Conservation (phyloP, 2,888 invertebrate species). For the Macrosiphum euphorbiae region DNA sequence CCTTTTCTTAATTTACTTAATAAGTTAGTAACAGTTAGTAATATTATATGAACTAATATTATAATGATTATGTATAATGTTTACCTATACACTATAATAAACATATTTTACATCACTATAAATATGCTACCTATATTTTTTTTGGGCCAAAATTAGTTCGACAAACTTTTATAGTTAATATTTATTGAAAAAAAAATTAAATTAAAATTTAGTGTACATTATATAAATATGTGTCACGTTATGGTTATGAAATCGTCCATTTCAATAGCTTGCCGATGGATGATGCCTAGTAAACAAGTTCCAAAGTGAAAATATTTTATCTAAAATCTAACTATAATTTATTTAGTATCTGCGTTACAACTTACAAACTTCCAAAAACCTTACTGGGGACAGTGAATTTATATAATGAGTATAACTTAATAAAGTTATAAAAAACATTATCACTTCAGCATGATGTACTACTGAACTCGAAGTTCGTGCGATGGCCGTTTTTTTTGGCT, state of each 20-base stretch:
- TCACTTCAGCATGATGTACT: neutral
- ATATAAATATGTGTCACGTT: neutral
- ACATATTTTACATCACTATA: neutral
- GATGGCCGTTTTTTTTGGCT: neutral
- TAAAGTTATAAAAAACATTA: neutral
- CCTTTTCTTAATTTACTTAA: neutral
- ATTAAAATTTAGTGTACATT: neutral
- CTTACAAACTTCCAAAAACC: neutral
- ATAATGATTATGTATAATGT: neutral
- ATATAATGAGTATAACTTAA: neutral
- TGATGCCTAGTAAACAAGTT: neutral
- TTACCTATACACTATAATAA: neutral
- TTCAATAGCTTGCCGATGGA: neutral
- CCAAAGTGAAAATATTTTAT: neutral
- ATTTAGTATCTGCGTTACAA: neutral
- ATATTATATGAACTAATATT: neutral
- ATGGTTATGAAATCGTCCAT: neutral
- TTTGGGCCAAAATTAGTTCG: neutral
- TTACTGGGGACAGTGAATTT: neutral
- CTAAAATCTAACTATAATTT: neutral
- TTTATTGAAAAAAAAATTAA: neutral
- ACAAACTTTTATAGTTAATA: neutral
- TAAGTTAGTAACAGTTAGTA: neutral
- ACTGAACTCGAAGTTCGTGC: neutral
- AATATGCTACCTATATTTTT: neutral